Evolutionary conservation across 2,888 invertebrate genomes (phyloP), one percentile per base, ranked within the genome.

Genomic region (Villa cingulata): DNA sequence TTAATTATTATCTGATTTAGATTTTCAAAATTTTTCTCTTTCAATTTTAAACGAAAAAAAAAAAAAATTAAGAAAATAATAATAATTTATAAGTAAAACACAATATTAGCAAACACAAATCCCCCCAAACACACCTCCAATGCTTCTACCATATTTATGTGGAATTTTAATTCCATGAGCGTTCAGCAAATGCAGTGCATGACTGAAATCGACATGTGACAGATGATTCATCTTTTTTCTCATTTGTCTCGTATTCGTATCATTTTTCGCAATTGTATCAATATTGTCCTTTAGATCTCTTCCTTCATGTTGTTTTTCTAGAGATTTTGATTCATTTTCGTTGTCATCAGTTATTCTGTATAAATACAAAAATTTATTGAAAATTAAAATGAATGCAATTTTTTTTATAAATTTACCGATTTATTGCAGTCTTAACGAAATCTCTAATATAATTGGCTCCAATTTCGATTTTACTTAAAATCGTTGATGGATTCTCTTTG

Each of bases 101-200:
- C 39, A 32, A 40, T 44, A 43, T 17, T 36, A 62, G 63, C 57
- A 58, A 61, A 63, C 62, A 48, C 46, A 50, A 43, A 49, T 44
- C 45, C 44, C 50, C 55, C 54, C 48, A 46, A 53, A 55, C 54
- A 51, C 54, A 56, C 55, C 52, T 56, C 52, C 53, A 53, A 54
- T 50, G 51, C 55, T 65, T 68, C 66, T 69, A 69, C 69, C 68
- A 66, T 68, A 65, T 62, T 66, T 68, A 54, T 59, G 57, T 55
- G 63, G 62, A 51, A 58, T 55, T 56, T 64, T 66, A 51, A 61
- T 59, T 55, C 64, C 64, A 54, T 58, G 60, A 49, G 53, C 52
- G 53, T 41, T 53, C 54, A 47, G 55, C 55, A 53, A 52, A 39
- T 55, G 56, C 17, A 54, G 57, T 45, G 34, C 56, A 58, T 32